phyloP scores from a whole-genome alignment of 2,113 vertebrate species.

The Eulacestoma nigropectus region DNA sequence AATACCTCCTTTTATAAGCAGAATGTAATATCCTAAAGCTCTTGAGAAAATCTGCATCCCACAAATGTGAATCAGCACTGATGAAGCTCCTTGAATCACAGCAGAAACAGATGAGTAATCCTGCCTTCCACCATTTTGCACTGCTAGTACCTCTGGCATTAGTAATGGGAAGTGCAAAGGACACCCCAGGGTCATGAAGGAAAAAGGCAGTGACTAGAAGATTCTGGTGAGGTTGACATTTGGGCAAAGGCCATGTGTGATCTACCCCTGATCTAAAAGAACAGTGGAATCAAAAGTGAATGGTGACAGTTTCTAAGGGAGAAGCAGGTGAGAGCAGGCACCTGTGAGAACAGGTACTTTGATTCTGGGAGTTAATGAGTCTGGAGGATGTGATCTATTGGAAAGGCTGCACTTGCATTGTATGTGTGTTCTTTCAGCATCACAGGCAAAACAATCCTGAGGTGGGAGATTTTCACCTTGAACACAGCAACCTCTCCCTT shows the following conservation, averaged over 20 bases:
- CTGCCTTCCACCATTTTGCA: neutral
- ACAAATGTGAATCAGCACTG: conserved; percentile 6
- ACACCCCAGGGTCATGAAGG: neutral
- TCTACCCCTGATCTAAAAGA: neutral
- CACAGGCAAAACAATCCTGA: neutral
- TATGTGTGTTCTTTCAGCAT: neutral
- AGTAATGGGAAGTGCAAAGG: neutral
- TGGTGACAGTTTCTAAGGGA: neutral
- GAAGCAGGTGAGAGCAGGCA: neutral
- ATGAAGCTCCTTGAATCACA: conserved; percentile 1
- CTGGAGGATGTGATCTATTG: neutral
- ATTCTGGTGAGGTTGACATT: neutral
- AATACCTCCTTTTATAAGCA: neutral
- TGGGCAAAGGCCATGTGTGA: neutral
- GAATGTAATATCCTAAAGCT: neutral
- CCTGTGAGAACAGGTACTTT: neutral
- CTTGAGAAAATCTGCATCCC: neutral
- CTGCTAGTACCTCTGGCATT: neutral
- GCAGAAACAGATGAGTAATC: neutral
- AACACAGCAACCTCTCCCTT: neutral
- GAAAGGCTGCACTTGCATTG: neutral
- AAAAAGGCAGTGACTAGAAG: neutral
- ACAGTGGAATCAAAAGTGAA: neutral
- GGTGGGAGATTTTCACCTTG: neutral
- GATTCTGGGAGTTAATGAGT: neutral